Base-by-base conservation (phyloP, 2,113 vertebrate species). In the Aegithalos caudatus region DNA sequence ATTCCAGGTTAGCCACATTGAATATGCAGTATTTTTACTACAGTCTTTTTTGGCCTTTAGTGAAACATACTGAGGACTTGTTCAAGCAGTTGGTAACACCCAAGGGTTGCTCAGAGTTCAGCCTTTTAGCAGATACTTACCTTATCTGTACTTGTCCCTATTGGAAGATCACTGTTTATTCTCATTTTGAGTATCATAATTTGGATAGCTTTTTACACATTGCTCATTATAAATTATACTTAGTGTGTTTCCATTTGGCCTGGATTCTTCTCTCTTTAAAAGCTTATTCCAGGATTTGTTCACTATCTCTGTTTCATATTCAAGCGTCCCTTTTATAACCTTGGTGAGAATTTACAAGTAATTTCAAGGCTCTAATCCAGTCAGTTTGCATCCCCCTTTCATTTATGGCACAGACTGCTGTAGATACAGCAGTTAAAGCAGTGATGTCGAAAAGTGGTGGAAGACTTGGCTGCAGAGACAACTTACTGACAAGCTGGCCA, bases 81-180 rank as follows among this genome's bases (percentile, higher is more conserved):
- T 77, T 90, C 80, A 44, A 61, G 35, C 31, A 70, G 35, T 90
- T 77, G 64, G 87, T 90, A 90, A 77, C 64, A 77, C 71, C 35
- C 71, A 65, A 72, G 73, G 97, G 95, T 97, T 94, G 95, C 81
- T 84, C 54, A 81, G 87, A 97, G 97, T 97, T 97, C 96, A 97
- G 57, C 82, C 86, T 97, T 83, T 97, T 97, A 96, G 93, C 95
- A 96, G 95, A 95, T 94, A 97, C 95, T 97, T 95, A 95, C 86
- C 95, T 97, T 97, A 97, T 98, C 95, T 96, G 80, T 92, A 47
- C 86, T 92, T 94, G 92, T 95, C 94, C 82, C 74, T 78, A 13
- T 65, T 95, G 89, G 92, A 95, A 95, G 90, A 94, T 84, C 65
- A 64, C 96, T 97, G 95, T 96, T 94, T 95, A 93, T 95, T 95